Evolutionary conservation across 2,888 invertebrate species (phyloP), one percentile per base, ranked within the genome.

Genomic region (Trichacis sp.): DNA sequence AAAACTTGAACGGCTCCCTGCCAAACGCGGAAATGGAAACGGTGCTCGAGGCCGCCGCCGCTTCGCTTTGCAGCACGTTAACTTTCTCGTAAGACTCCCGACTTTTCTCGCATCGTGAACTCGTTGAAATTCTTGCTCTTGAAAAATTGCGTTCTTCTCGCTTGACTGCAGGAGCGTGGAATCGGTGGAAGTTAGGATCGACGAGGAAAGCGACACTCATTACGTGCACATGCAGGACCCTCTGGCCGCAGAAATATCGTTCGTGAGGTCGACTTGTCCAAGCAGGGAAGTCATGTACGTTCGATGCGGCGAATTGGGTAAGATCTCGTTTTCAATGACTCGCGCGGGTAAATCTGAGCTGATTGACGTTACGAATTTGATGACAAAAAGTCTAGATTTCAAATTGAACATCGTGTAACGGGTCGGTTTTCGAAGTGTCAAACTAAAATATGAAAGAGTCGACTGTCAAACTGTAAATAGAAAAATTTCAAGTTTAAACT

Each of bases 171-270:
- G 94, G 77, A 88, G 90, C 66, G 90, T 93, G 18, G 86, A 89
- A 70, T 88, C 88, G 20, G 92, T 92, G n/a, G 89, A 92, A 79
- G 86, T 89, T 2, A 87, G 88, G 67, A 86, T 87, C 53, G 90
- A 91, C 73, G 86, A 87, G 5, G 89, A 88, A 77, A 81, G 82
- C 24, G 84, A 87, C 61, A 85, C 88, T 36, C 88, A 91, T 63
- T 95, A 95, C 78, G 94, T 95, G 0, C 90, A 92, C 78, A 93
- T 95, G 77, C 90, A 93, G 65, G 93, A 95, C 81, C 94, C 94
- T 0, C 88, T 89, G 62, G 93, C 93, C 0, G 84, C 91, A 0
- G 93, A 94, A 85, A 93, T 95, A 60, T 92, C 91, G 29, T 95
- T 96, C 75, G 88, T 93, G 11, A 89, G 92, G 73, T 91, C 91